Evolutionary conservation across 2,797 vertebrate species (phyloP).

Genomic region (Sebastes melanostomus): DNA sequence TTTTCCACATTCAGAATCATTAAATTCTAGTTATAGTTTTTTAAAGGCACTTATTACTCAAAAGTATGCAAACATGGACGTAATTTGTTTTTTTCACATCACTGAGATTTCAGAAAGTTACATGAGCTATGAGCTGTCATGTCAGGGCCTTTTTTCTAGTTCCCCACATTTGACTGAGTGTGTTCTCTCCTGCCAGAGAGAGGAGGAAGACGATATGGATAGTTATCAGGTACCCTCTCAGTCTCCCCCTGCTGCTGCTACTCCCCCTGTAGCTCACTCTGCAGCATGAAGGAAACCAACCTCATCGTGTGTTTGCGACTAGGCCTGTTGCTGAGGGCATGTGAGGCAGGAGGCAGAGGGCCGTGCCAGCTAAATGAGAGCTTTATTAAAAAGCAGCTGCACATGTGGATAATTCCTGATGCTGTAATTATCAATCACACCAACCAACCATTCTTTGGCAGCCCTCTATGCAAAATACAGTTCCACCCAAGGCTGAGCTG

Average conservation of each 20-base stretch:
- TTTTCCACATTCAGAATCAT: neutral
- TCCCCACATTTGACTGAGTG: conserved; percentile 84
- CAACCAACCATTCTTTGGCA: conserved; percentile 47
- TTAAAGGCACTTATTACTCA: neutral
- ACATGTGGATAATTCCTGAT: conserved; percentile 54
- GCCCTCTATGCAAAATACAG: conserved; percentile 38
- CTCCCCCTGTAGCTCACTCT: conserved; percentile 72
- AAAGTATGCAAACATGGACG: neutral
- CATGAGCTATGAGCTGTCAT: conserved; percentile 17
- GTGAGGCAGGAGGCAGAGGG: conserved; percentile 45
- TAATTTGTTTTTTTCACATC: neutral
- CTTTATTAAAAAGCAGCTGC: conserved; percentile 68
- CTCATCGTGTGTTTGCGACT: conserved; percentile 73
- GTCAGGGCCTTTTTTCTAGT: conserved; percentile 23
- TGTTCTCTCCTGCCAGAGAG: conserved; percentile 97
- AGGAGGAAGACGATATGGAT: conserved; percentile 98
- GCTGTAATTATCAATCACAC: conserved; percentile 59
- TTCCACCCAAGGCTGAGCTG: conserved; percentile 50
- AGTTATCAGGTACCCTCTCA: conserved; percentile 97
- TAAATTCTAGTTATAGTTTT: neutral
- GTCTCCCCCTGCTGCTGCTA: conserved; percentile 76
- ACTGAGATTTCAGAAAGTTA: neutral
- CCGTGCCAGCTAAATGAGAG: conserved; percentile 44
- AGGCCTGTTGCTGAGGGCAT: conserved; percentile 54
- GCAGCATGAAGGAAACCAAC: conserved; percentile 89